These are phyloP conservation scores for Halocaridina rubra DNA, from an alignment of 2,888 invertebrate genomes.

Conservation along the genomic window DNA sequence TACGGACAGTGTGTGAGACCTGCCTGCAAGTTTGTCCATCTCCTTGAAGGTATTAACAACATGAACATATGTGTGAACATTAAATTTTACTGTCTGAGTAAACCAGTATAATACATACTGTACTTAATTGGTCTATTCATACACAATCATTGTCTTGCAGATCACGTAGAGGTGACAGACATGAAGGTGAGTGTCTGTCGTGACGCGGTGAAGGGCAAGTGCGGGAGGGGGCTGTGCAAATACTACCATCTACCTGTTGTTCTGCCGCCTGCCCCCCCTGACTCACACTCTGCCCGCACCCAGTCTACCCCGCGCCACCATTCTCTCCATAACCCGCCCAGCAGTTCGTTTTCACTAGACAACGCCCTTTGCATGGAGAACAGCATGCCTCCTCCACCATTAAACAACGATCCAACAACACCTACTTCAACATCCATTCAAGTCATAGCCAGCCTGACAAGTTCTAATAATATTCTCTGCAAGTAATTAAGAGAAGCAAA, in stretches of 20 bases:
- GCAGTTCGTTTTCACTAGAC: slow-evolving; percentile 38
- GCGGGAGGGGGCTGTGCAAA: slow-evolving; percentile 93
- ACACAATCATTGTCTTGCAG: too few relatives aligned
- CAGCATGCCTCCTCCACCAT: slow-evolving; percentile 25
- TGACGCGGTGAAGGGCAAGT: slow-evolving; percentile 93
- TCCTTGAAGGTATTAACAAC: slow-evolving; percentile 97
- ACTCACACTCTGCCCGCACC: slow-evolving; percentile 72
- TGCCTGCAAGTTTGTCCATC: slow-evolving; percentile 98
- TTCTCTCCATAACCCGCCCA: slow-evolving; percentile 47
- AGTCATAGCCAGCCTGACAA: slow-evolving; percentile 43
- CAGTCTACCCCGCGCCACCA: slow-evolving; percentile 49
- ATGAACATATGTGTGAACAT: too few relatives aligned
- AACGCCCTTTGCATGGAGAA: slow-evolving; percentile 45
- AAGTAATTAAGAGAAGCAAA: slow-evolving; percentile 19
- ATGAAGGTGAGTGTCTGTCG: slow-evolving; percentile 96
- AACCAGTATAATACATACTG: too few relatives aligned
- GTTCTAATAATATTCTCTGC: slow-evolving; percentile 46
- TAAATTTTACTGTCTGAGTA: too few relatives aligned
- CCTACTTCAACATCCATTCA: slow-evolving; percentile 35
- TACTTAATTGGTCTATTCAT: too few relatives aligned
- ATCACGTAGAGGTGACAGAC: slow-evolving; percentile 94
- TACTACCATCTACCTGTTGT: slow-evolving; percentile 96
- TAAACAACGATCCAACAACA: slow-evolving; percentile 12
- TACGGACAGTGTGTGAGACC: slow-evolving; percentile 92
- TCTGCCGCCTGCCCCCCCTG: slow-evolving; percentile 84